These are phyloP conservation scores for Dorcus hopei DNA, from an alignment of 2,888 invertebrate genomes.

Conservation along the genomic window DNA sequence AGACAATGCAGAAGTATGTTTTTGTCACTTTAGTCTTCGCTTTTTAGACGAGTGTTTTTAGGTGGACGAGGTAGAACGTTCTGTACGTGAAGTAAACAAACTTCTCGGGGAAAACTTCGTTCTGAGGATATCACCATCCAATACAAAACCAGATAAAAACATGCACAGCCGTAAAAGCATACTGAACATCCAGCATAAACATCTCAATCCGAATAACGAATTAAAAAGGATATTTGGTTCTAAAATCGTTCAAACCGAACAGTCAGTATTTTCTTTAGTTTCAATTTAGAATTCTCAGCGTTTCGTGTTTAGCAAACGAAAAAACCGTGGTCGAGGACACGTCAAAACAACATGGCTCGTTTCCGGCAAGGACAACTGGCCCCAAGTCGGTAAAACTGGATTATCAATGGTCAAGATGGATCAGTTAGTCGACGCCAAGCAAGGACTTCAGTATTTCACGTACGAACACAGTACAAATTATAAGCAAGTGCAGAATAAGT, in stretches of 20 bases:
- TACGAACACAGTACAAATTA: conserved; percentile 75
- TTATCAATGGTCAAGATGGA: conserved; percentile 68
- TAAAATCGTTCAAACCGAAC: conserved; percentile 69
- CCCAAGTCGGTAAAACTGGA: conserved; percentile 65
- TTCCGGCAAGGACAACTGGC: conserved; percentile 70
- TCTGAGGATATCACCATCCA: conserved; percentile 26
- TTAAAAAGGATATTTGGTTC: conserved; percentile 78
- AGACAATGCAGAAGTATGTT: conserved; percentile 60
- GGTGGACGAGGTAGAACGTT: conserved; percentile 66
- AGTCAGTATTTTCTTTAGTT: conserved; percentile 16
- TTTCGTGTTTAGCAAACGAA: conserved; percentile 51
- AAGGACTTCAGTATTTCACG: conserved; percentile 61
- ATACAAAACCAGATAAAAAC: conserved; percentile 35
- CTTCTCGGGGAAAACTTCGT: conserved; percentile 57
- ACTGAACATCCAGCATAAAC: conserved; percentile 64
- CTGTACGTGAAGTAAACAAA: conserved; percentile 65
- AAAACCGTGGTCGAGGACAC: conserved; percentile 57
- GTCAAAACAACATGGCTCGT: conserved; percentile 66
- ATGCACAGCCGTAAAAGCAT: conserved; percentile 48
- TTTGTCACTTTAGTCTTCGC: background rate
- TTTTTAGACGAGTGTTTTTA: conserved; percentile 23
- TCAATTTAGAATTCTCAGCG: background rate
- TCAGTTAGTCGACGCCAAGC: conserved; percentile 48
- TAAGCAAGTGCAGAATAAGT: conserved; percentile 69
- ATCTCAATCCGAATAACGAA: conserved; percentile 78